These are phyloP conservation scores for Cinara cedri DNA, from an alignment of 2,888 invertebrate species.

Conservation along the genomic window DNA sequence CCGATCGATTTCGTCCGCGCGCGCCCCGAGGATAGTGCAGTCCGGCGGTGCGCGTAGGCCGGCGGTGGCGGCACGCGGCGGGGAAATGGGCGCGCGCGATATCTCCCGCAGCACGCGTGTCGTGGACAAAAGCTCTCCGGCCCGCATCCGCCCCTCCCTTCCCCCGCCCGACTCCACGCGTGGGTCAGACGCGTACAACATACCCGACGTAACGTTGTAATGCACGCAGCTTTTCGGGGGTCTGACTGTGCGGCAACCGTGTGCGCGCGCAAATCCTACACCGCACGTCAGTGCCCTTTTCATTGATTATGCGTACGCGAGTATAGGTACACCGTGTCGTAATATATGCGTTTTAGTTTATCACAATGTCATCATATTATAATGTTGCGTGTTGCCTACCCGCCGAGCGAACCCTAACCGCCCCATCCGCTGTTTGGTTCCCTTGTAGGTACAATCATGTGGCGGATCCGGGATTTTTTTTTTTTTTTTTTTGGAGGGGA, in stretches of 20 bases:
- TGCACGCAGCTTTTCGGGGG: conserved; percentile 16
- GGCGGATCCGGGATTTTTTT: too few relatives aligned
- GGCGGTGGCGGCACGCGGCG: background rate
- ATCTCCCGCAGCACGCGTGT: conserved; percentile 49
- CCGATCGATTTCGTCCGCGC: conserved; percentile 47
- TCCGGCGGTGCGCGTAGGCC: conserved; percentile 2
- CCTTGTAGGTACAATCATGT: too few relatives aligned
- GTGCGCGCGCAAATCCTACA: too few relatives aligned
- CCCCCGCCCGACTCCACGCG: background rate
- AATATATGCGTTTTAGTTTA: too few relatives aligned
- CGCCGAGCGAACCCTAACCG: too few relatives aligned
- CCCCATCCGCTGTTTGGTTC: too few relatives aligned
- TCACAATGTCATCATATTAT: too few relatives aligned
- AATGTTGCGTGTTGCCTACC: too few relatives aligned
- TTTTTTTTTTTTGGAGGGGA: too few relatives aligned
- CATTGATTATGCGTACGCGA: conserved; percentile 29
- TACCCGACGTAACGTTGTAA: background rate
- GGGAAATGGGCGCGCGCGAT: background rate
- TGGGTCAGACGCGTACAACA: conserved; percentile 21
- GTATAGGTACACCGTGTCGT: too few relatives aligned
- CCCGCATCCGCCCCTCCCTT: too few relatives aligned
- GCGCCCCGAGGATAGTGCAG: conserved; percentile 13
- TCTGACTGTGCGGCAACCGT: conserved; percentile 12
- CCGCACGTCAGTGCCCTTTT: conserved; percentile 13
- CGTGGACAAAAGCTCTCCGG: conserved; percentile 41